Evolutionary conservation across 2,888 invertebrate species (phyloP), one percentile per base, ranked within the genome.

Genomic region (Leucophenga maculata): DNA sequence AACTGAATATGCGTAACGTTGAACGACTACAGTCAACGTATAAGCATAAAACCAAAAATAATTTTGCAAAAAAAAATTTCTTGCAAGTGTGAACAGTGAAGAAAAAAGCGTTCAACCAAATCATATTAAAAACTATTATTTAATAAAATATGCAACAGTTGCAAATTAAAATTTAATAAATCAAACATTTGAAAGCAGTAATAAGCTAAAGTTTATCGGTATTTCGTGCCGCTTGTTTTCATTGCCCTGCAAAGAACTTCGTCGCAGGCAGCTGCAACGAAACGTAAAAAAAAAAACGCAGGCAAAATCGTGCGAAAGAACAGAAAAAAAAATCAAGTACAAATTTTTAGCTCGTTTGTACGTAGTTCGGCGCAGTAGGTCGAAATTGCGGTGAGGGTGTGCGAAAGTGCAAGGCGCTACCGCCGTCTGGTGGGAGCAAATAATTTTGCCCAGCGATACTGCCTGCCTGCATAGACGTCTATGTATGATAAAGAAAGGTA

Each of bases 401-500:
- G 39, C 31, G 20, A 60, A 60, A 60, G n/a, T 60, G 60, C 39
- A 60, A 13, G 20, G 11, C 13, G 20, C 11, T 18, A 16, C 39
- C 6, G 20, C 13, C 60, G 39, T 39, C 60, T 32, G 31, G 26
- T 60, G 20, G 16, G 39, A 39, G 60, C 44, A n/a, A 54, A n/a
- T 0, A 9, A 14, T 39, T 6, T 8, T 18, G 16, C 20, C 32
- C 6, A 13, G 39, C 60, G 14, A 18, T 13, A 13, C 26, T 3
- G 18, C 22, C 3, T 48, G 62, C 26, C 18, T 64, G 22, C 22
- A 46, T 39, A 39, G 39, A 39, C 39, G 39, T 11, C 39, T 39
- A 11, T 6, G 26, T 39, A 39, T 39, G 8, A 39, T 26, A 39
- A 39, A 64, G 4, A 64, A 64, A 64, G 62, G 62, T 64, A 64